These are phyloP conservation scores for Camponotus pennsylvanicus DNA, from an alignment of 1,140 invertebrate genomes.

Conservation along the genomic window DNA sequence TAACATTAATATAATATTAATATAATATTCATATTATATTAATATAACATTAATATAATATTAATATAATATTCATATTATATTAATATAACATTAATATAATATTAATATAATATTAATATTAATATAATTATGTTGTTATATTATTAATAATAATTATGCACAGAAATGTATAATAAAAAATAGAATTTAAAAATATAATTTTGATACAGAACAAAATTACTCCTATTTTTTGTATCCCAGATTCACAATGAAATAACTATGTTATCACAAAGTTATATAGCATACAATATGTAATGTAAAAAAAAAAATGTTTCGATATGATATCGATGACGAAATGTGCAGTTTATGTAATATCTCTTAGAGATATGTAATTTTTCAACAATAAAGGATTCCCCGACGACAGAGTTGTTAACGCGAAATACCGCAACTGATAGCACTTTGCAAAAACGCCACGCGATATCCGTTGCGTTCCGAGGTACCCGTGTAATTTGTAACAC, in stretches of 20 bases:
- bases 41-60: too few relatives aligned
- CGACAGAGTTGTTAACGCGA: background rate
- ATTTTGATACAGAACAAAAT: too few relatives aligned
- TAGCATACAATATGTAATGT: background rate
- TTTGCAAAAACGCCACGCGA: background rate
- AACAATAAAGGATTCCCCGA: background rate
- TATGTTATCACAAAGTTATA: background rate
- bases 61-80: too few relatives aligned
- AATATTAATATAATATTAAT: too few relatives aligned
- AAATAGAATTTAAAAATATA: too few relatives aligned
- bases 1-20: too few relatives aligned
- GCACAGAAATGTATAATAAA: too few relatives aligned
- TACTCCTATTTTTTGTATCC: too few relatives aligned
- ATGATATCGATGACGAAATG: background rate
- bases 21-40: too few relatives aligned
- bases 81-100: too few relatives aligned
- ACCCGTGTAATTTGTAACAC: conserved; percentile 30
- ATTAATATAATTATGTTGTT: too few relatives aligned
- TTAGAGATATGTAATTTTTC: background rate
- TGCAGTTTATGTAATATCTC: conserved; percentile 2
- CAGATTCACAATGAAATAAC: background rate
- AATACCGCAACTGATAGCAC: background rate
- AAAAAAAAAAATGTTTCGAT: background rate
- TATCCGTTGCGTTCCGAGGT: background rate
- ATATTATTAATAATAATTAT: too few relatives aligned